Evolutionary conservation across 2,113 vertebrate species (phyloP), one percentile per base, ranked within the genome.

Genomic region (Eulacestoma nigropectus): DNA sequence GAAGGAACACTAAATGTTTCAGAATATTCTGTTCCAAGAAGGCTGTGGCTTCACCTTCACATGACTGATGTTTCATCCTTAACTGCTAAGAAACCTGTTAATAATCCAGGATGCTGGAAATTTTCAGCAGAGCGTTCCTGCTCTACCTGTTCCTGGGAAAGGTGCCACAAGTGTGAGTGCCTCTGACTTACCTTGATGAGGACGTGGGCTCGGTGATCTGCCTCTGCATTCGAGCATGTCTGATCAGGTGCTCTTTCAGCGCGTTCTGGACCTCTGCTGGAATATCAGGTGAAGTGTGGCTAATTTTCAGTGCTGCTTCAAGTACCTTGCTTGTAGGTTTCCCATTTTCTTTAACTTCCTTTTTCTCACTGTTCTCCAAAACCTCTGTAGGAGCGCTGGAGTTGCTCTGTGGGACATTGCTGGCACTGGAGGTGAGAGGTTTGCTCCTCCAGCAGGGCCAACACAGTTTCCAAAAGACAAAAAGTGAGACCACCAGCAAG

Each of bases 401-500:
- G 72, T 96, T 95, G 93, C 97, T 98, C 53, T 96, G 99, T 1
- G 98, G 98, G 69, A 97, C 97, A 92, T 97, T 97, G 13, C 72
- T 98, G 32, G 79, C 8, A 1, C 98, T 98, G 49, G 98, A 95
- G 32, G 98, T 97, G 62, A 99, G 84, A 6, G 98, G 98, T 95
- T 99, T 99, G 97, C 98, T 99, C 96, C 98, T 99, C 99, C 99
- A 99, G 93, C 99, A 98, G 41, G 99, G 99, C 99, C 99, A 99
- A 75, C 99, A 99, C 96, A 99, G 96, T 98, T 99, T 99, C 99
- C 99, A 99, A 98, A 99, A 99, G 96, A 99, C 99, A 97, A 99
- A 99, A 92, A 99, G 99, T 1, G 99, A 99, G 96, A 99, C 99
- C 90, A 98, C 98, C 98, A 99, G 97, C 98, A 99, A 95, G 96